Evolutionary conservation across 2,797 vertebrate species (phyloP), one percentile per base, ranked within the genome.

Genomic region (Gouania willdenowi): DNA sequence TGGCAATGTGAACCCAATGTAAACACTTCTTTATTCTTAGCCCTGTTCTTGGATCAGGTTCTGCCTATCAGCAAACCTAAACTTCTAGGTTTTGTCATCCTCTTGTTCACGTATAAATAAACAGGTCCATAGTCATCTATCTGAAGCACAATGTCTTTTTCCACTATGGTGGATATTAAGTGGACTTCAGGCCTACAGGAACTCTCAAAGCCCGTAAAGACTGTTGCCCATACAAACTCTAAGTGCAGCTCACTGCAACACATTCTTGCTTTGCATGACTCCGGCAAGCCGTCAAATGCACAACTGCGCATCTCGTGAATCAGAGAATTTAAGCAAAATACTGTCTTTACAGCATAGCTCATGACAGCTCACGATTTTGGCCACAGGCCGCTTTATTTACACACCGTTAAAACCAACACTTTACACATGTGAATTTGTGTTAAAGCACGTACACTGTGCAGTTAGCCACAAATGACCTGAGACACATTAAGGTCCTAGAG

Each of bases 91-190:
- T n/a, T n/a, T n/a, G n/a, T n/a, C n/a, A n/a, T n/a, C n/a, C n/a
- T n/a, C n/a, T n/a, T n/a, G n/a, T n/a, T n/a, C n/a, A n/a, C n/a
- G n/a, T n/a, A n/a, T n/a, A n/a, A n/a, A n/a, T n/a, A n/a, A 61
- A 26, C 1, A n/a, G 15, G 19, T 41, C 33, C 41, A 10, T 39
- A 26, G 58, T 55, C 68, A 69, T 68, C 58, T 23, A 25, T 57
- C 39, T 63, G 69, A 73, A 59, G 41, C 25, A 70, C 61, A 70
- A 66, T 57, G 56, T 58, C 34, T 49, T 38, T 41, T 56, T 49
- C 41, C 16, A 28, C 60, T 52, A 37, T 18, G 38, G 34, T 38
- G 4, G 11, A n/a, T n/a, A n/a, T 21, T 73, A 26, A 58, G 7
- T 37, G 51, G 30, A 79, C 76, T 75, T 68, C 51, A 20, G 39